Evolutionary conservation across 1,140 invertebrate species (phyloP), one percentile per base, ranked within the genome.

Genomic region (Bombus terrestris): DNA sequence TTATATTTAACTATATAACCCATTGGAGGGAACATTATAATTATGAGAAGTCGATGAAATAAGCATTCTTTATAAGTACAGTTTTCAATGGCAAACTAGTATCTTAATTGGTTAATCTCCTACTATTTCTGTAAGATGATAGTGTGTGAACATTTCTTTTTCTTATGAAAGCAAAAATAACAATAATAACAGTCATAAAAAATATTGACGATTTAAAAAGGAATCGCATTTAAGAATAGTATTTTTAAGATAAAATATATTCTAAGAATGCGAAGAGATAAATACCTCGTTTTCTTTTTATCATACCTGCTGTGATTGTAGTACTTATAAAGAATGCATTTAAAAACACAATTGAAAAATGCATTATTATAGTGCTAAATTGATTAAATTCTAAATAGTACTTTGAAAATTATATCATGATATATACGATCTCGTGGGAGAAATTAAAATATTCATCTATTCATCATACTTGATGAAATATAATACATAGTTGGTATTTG

Each of bases 301-400:
- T 76, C 13, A 57, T 28, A 75, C 25, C 25, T 25, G 28, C 2
- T 72, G 43, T 66, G n/a, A 43, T 73, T 79, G 3, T 78, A 78
- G 86, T 90, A 88, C 87, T 92, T 89, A 90, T 88, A 92, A 94
- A 91, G 91, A 91, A 92, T 89, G 91, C 72, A 73, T 80, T 86
- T 86, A 79, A 92, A 91, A 90, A 93, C 91, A 83, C 85, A 92
- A 92, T 91, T 91, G 82, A 93, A 93, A 94, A 94, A 94, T 92
- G 91, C 91, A 92, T 93, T 92, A 92, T 88, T 85, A 86, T 92
- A 93, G 87, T 81, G 87, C 91, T 94, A 92, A 94, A 94, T 94
- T 92, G 85, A 87, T 94, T 95, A 94, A 88, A 93, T 93, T 90
- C 92, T 94, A 95, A 87, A 92, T 92, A 94, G 91, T 94, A 92